phyloP scores from a whole-genome alignment of 2,797 vertebrate genomes.

The Platyrinchus mystaceus region DNA sequence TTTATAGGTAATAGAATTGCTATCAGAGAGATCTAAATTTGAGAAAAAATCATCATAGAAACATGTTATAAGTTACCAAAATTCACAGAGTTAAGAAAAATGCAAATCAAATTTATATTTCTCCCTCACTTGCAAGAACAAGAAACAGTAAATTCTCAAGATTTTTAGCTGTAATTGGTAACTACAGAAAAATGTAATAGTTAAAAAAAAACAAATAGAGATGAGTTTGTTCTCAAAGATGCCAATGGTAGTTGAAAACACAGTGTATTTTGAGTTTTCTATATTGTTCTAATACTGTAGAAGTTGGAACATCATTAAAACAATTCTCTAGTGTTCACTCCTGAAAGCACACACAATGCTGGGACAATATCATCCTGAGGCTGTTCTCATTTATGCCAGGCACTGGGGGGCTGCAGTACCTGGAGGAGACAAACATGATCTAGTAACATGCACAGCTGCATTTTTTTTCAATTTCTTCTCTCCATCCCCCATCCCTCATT shows the following conservation, averaged over 20 bases:
- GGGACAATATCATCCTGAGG: neutral
- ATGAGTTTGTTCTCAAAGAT: neutral
- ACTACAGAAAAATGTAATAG: neutral
- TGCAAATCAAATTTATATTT: neutral
- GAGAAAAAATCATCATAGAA: neutral
- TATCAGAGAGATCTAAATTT: neutral
- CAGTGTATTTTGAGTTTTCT: neutral
- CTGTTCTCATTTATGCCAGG: neutral
- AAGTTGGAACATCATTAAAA: neutral
- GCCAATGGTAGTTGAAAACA: neutral
- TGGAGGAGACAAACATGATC: neutral
- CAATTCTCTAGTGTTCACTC: neutral
- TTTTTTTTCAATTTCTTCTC: neutral
- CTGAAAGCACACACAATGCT: neutral
- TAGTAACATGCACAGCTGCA: neutral
- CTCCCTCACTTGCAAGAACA: neutral
- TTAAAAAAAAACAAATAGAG: neutral
- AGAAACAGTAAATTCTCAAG: neutral
- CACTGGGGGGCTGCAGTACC: neutral
- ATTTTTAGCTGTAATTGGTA: neutral
- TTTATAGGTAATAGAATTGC: neutral
- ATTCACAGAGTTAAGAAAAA: neutral
- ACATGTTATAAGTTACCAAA: neutral
- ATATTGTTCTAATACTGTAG: neutral
- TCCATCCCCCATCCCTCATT: neutral